Percentiles rank a stretch among this genome's conserved stretches.
These are phyloP conservation scores for Plutomurus gul DNA, from an alignment of 1,140 invertebrate genomes.

Conservation along the genomic window DNA sequence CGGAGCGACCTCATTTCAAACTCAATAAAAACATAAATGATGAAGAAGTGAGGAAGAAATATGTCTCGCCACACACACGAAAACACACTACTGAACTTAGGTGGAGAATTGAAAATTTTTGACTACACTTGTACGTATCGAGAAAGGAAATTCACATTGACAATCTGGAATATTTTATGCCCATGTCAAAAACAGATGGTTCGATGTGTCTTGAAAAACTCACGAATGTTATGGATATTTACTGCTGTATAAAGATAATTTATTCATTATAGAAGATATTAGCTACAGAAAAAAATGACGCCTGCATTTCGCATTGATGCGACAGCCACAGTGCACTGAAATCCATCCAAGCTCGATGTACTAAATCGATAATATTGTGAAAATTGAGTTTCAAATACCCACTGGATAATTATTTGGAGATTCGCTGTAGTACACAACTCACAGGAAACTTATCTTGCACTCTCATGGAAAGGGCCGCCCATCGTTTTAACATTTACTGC, in stretches of 20 bases:
- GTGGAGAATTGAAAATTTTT: neutral
- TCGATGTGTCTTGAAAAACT: neutral
- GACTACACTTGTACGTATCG: neutral
- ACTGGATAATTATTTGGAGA: neutral
- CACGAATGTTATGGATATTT: too few relatives aligned
- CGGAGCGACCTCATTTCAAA: neutral
- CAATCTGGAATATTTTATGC: neutral
- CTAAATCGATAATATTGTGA: neutral
- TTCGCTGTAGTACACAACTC: neutral
- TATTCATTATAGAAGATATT: neutral
- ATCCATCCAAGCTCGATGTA: neutral
- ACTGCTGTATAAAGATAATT: too few relatives aligned
- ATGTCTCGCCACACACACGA: neutral
- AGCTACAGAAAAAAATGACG: neutral
- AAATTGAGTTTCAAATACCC: neutral
- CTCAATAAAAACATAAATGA: slow-evolving; percentile 1
- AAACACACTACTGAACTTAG: neutral
- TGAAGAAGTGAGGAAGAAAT: neutral
- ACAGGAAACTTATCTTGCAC: slow-evolving; percentile 2
- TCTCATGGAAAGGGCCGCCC: neutral
- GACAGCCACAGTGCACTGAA: neutral
- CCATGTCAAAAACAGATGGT: neutral
- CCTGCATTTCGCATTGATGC: neutral
- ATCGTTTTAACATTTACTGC: neutral
- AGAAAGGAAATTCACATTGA: neutral